Percentiles rank a stretch among this genome's conserved stretches.
phyloP scores from a whole-genome alignment of 2,113 vertebrate species.

The Aythya baeri region DNA sequence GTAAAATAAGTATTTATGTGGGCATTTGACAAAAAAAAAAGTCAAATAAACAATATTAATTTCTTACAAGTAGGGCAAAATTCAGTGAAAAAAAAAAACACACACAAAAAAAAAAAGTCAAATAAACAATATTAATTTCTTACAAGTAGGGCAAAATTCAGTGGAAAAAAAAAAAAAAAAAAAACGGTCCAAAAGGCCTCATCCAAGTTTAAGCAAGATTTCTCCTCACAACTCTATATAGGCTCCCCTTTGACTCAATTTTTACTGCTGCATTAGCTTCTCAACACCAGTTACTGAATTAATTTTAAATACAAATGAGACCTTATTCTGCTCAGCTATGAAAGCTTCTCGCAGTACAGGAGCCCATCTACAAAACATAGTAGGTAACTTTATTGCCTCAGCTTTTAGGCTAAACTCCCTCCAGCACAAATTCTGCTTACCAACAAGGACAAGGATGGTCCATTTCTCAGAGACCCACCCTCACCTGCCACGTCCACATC shows the following conservation, averaged over 20 bases:
- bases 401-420: background rate
- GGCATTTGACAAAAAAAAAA: background rate
- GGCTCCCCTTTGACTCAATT: background rate
- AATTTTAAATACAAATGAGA: background rate
- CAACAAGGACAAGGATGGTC: background rate
- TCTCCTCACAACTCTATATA: background rate
- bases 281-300: background rate
- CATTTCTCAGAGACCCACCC: background rate
- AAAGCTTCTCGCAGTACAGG: background rate
- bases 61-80: background rate
- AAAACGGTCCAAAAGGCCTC: background rate
- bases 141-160: background rate
- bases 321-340: background rate
- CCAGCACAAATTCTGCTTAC: background rate
- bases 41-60: background rate
- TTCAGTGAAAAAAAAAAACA: background rate
- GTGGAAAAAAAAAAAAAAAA: background rate
- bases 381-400: background rate
- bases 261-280: background rate
- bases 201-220: background rate
- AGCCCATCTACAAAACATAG: background rate
- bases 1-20: background rate
- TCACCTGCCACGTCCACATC: background rate
- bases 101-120: background rate
- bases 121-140: background rate